Evolutionary conservation across 1,140 invertebrate genomes (phyloP), one percentile per base, ranked within the genome.

Genomic region (Uloborus diversus): DNA sequence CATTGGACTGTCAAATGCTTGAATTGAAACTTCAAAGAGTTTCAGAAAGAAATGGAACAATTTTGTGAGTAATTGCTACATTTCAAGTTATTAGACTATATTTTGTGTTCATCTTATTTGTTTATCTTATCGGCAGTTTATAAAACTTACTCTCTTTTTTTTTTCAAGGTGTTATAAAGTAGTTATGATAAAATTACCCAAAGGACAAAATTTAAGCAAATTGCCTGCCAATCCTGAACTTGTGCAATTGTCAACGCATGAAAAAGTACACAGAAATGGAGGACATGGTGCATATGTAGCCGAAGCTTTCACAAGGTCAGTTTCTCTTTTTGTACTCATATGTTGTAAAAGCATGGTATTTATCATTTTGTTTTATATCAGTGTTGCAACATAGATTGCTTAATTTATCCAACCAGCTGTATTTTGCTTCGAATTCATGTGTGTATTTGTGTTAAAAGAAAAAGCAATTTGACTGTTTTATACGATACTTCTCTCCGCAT

Each of bases 21-120:
- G 79, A 80, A 61, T 47, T 83, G 9, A 81, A 64, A 81, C 85
- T 94, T 53, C 93, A 93, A 0, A 88, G 92, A 81, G 90, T 95
- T n/a, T 92, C 92, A 0, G 93, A 96, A 84, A 87, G 94, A 79
- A 96, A 95, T 85, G 94, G 94, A 7, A 91, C 91, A 4, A 94
- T 96, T 82, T 30, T 66, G 81, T 81, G 76, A 81, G 70, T 65
- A 32, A n/a, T 53, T n/a, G n/a, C n/a, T n/a, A n/a, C n/a, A n/a
- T n/a, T n/a, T n/a, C n/a, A n/a, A n/a, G n/a, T n/a, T n/a, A n/a
- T n/a, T n/a, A n/a, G n/a, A n/a, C n/a, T n/a, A n/a, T n/a, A n/a
- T n/a, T n/a, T n/a, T n/a, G n/a, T n/a, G n/a, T n/a, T n/a, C n/a
- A n/a, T n/a, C n/a, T 9, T 42, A 17, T 7, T 11, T 66, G 20